Conservation (phyloP, 1,140 invertebrate species). For the Xylocopa sonorina region DNA sequence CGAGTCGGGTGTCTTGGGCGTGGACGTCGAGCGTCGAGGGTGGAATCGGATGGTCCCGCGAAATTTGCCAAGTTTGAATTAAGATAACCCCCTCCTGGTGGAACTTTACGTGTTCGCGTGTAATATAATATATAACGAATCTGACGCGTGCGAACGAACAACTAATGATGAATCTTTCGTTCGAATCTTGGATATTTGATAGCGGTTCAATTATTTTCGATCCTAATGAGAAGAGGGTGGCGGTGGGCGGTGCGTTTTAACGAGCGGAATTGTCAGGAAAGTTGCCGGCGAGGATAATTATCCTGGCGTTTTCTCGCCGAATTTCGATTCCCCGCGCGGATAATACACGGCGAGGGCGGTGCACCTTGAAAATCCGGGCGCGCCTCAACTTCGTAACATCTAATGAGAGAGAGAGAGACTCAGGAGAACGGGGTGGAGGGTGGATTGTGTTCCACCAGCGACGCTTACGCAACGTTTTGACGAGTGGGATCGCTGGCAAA, state of each 20-base stretch:
- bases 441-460: not conserved
- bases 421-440: too few species aligned
- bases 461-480: slow-evolving; percentile 10
- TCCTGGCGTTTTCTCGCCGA: not conserved
- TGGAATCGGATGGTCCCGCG: not conserved
- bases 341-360: not conserved
- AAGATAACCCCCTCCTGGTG: too few species aligned
- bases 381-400: not conserved
- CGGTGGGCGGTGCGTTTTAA: not conserved
- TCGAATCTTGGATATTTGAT: not conserved
- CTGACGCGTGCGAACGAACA: too few species aligned
- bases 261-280: not conserved
- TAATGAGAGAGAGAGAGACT: not conserved
- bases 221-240: slow-evolving; percentile 1
- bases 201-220: slow-evolving; percentile 4
- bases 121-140: too few species aligned
- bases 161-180: not conserved
- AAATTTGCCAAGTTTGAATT: not conserved
- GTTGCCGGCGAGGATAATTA: slow-evolving; percentile 1
- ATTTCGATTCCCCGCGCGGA: not conserved
- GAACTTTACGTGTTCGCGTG: too few species aligned
- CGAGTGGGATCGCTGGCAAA: slow-evolving; percentile 14
- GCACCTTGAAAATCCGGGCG: slow-evolving; percentile 2
- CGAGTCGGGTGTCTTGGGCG: not conserved
- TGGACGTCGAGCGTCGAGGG: not conserved